phyloP scores from a whole-genome alignment of 2,888 invertebrate species.

The Drosophila rellima region DNA sequence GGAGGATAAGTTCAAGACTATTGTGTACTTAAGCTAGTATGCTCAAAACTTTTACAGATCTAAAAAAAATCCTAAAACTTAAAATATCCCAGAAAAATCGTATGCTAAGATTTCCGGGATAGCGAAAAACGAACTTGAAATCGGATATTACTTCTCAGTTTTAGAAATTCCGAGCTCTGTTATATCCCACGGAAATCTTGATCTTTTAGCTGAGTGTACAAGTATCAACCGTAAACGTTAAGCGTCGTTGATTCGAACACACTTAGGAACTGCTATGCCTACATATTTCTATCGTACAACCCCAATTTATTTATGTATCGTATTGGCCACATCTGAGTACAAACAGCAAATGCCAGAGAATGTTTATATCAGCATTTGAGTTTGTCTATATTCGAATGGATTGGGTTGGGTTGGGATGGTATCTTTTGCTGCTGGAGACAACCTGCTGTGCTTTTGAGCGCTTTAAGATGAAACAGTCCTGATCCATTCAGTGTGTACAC shows the following conservation, averaged over 20 bases:
- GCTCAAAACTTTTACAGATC: too few species aligned
- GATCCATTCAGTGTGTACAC: constrained; percentile 56
- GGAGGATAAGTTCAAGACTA: too few species aligned
- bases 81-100: too few species aligned
- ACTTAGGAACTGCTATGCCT: constrained; percentile 24
- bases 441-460: constrained; percentile 80
- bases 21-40: too few species aligned
- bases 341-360: constrained; percentile 54
- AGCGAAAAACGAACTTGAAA: too few species aligned
- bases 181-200: too few species aligned
- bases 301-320: constrained; percentile 45
- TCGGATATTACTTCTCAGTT: too few species aligned
- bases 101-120: too few species aligned
- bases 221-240: not conserved
- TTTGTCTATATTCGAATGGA: constrained; percentile 38
- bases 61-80: too few species aligned
- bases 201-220: too few species aligned
- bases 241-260: constrained; percentile 7
- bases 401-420: not conserved
- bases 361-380: constrained; percentile 68
- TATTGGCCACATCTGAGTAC: constrained; percentile 42
- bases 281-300: constrained; percentile 4
- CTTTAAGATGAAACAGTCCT: constrained; percentile 74
- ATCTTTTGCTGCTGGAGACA: constrained; percentile 65
- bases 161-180: too few species aligned